A percentile compares a stretch with the other conserved stretches of the same genome.
Conservation (phyloP, 2,113 vertebrate species). For the Eupsittula cactorum region DNA sequence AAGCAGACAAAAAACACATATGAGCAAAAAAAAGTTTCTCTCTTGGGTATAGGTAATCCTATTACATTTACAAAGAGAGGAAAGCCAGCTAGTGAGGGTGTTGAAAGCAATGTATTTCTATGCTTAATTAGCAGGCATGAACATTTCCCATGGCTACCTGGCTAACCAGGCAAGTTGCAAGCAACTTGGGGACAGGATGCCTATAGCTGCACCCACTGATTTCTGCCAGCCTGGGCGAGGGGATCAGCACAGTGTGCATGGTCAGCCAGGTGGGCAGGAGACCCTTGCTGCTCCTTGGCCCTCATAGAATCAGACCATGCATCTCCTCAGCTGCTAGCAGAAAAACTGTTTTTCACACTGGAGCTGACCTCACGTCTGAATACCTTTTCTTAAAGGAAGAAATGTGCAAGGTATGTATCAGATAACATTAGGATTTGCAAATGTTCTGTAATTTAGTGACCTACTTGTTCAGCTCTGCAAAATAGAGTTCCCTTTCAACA, state of each 20-base stretch:
- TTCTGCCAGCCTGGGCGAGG: neutral
- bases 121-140: fast-evolving
- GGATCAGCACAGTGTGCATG: neutral
- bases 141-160: neutral
- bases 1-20: fast-evolving
- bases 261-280: neutral
- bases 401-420: neutral
- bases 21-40: neutral
- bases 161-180: neutral
- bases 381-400: neutral
- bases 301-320: neutral
- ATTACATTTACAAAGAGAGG: neutral
- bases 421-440: neutral
- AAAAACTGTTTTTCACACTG: neutral
- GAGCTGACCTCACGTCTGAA: neutral
- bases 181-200: neutral
- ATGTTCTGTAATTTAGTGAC: neutral
- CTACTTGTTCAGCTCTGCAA: neutral
- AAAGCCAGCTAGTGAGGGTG: neutral
- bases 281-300: neutral
- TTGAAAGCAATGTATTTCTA: neutral
- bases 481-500: neutral
- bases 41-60: neutral
- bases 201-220: neutral
- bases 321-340: neutral